Evolutionary conservation across 2,888 invertebrate species (phyloP), one percentile per base, ranked within the genome.

Genomic region (Coecobrya sp.): DNA sequence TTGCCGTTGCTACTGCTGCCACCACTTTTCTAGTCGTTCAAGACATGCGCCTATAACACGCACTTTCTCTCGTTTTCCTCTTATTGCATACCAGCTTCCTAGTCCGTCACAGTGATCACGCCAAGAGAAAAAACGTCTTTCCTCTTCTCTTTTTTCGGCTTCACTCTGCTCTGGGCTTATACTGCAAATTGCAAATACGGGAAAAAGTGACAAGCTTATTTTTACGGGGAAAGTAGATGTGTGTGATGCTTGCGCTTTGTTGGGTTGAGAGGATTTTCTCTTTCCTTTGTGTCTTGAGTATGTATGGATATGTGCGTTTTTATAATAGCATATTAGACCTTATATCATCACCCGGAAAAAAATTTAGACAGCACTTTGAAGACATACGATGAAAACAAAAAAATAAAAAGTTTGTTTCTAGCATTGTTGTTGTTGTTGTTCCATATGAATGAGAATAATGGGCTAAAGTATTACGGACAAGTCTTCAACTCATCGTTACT

Each of bases 41-140:
- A 82, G 82, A 82, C 82, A 82, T 82, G 82, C 82, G 82, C 82
- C 55, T 68, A 68, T 68, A 68, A 13, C 36, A 68, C 68, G 68
- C 68, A 68, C 68, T 68, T 68, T 30, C 36, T 59, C 59, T 19
- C 16, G 55, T 55, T 59, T 19, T 59, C n/a, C 59, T 22, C 55
- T 55, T 16, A 13, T 49, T 13, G 1, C 49, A 13, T 10, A 4
- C 8, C 42, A 13, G 49, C 62, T 62, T 59, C 19, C 5, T 19
- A 59, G 5, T 59, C 16, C 22, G 8, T 62, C 19, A 2, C 19
- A 22, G 62, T 4, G 25, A 2, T 25, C 7, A 59, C 13, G 5
- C 1, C 3, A 49, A 16, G 59, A 59, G 22, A 59, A n/a, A 52
- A 52, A n/a, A 52, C 52, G 2, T 52, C 10, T 4, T 36, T 36